phyloP scores from a whole-genome alignment of 2,113 vertebrate genomes.

The Mormoops blainvillei region DNA sequence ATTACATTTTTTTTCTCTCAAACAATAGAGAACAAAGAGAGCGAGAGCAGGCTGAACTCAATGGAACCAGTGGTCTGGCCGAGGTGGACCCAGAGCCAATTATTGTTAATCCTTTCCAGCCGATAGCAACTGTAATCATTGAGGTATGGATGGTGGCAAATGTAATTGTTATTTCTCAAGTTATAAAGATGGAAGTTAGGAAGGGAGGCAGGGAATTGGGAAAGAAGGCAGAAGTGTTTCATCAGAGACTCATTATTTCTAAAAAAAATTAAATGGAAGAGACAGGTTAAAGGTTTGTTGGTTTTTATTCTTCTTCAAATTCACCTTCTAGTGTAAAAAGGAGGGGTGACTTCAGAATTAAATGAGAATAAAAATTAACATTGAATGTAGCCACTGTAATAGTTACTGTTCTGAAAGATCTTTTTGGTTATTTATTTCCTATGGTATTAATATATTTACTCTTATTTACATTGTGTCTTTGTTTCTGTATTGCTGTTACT shows the following conservation, averaged over 20 bases:
- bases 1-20: constrained; percentile 21
- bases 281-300: not conserved
- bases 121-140: constrained; percentile 85
- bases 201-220: not conserved
- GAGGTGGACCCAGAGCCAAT: constrained; percentile 79
- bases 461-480: not conserved
- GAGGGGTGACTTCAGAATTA: not conserved
- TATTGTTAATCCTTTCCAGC: constrained; percentile 88
- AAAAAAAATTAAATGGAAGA: not conserved
- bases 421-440: not conserved
- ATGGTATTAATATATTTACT: not conserved
- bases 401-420: not conserved
- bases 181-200: not conserved
- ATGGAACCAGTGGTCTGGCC: constrained; percentile 75
- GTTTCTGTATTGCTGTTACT: not conserved
- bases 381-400: not conserved
- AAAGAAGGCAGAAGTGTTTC: not conserved
- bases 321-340: not conserved
- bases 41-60: constrained; percentile 81
- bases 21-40: constrained; percentile 82
- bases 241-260: not conserved
- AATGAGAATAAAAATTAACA: not conserved
- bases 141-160: constrained; percentile 81
- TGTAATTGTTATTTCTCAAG: not conserved
- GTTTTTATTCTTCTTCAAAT: not conserved